phyloP scores from a whole-genome alignment of 2,113 vertebrate species.

The Puma concolor region DNA sequence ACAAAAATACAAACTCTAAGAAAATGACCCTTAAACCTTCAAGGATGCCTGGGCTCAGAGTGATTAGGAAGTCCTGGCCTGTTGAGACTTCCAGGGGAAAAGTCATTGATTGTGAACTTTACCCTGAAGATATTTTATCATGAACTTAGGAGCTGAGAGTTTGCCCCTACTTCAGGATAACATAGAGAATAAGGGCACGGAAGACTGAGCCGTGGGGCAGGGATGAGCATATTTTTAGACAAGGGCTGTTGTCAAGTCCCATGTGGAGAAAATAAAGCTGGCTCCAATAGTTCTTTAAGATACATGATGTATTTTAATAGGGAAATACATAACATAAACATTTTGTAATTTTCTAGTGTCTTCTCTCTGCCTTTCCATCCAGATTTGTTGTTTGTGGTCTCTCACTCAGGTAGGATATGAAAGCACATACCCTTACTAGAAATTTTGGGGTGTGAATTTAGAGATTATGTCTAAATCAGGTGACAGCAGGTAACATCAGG shows the following conservation, averaged over 20 bases:
- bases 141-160: not conserved
- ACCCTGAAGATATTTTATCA: not conserved
- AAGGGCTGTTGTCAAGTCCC: not conserved
- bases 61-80: not conserved
- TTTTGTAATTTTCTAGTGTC: constrained; percentile 9
- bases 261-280: not conserved
- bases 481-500: not conserved
- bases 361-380: not conserved
- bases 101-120: not conserved
- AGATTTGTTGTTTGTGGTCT: not conserved
- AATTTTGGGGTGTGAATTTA: not conserved
- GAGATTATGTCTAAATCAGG: not conserved
- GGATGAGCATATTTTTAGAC: not conserved
- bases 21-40: not conserved
- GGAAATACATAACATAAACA: not conserved
- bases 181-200: not conserved
- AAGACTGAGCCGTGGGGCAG: not conserved
- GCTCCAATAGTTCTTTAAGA: not conserved
- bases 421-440: not conserved
- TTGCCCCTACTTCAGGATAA: not conserved
- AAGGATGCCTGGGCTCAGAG: not conserved
- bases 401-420: not conserved
- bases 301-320: not conserved
- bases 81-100: not conserved
- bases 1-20: not conserved